phyloP scores from a whole-genome alignment of 2,113 vertebrate species.

The Micromys minutus region DNA sequence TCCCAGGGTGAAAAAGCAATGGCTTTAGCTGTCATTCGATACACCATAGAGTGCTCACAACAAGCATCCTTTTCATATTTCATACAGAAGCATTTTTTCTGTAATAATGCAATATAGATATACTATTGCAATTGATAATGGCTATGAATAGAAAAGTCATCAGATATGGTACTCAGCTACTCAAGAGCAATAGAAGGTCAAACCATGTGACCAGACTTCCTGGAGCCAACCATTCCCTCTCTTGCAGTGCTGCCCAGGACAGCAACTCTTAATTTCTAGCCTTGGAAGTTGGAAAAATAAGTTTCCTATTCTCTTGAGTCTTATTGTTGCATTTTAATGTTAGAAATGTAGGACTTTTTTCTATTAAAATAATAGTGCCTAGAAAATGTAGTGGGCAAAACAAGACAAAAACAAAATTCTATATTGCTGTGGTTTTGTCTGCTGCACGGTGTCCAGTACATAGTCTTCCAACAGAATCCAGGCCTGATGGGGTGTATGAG shows the following conservation, averaged over 20 bases:
- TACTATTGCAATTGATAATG: slow-evolving; percentile 39
- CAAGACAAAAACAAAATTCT: neutral
- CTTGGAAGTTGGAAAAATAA: neutral
- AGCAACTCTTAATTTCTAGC: neutral
- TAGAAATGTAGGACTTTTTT: neutral
- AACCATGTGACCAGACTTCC: neutral
- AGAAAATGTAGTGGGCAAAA: neutral
- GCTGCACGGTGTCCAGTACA: neutral
- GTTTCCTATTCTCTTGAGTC: neutral
- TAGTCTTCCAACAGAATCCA: neutral
- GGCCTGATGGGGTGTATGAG: no score
- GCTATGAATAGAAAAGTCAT: slow-evolving; percentile 4
- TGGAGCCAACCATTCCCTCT: neutral
- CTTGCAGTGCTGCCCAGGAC: no score
- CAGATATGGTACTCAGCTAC: neutral
- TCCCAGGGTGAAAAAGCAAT: neutral
- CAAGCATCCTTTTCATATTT: neutral
- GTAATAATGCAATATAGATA: neutral
- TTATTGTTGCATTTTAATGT: neutral
- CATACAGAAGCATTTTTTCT: slow-evolving; percentile 32
- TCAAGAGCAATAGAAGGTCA: neutral
- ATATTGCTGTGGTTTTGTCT: neutral
- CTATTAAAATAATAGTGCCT: neutral
- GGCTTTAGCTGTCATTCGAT: neutral
- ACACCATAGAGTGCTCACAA: neutral